Evolutionary conservation across 2,113 vertebrate genomes (phyloP), one percentile per base, ranked within the genome.

Genomic region (Bubo blakistoni): DNA sequence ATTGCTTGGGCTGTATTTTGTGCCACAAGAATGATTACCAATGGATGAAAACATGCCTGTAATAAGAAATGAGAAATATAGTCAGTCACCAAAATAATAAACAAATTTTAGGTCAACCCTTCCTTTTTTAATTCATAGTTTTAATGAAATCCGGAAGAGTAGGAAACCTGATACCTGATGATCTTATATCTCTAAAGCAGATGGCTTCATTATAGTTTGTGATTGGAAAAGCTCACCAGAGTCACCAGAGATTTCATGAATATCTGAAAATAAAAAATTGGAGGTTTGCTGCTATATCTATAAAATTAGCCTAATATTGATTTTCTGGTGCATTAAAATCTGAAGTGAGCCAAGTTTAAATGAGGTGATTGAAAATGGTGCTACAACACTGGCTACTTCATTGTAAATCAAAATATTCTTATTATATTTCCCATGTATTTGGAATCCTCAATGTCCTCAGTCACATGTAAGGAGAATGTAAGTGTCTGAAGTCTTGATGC

Each of bases 321-420:
- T 97, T 97, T 97, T 96, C 63, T 95, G 27, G 57, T 91, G 80
- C 94, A 97, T 96, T 97, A 96, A 97, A 97, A 95, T 91, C 57
- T 81, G 61, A 97, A 96, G 58, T 47, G 71, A 97, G 59, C 13
- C 74, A 92, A 96, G 65, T 93, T 96, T 86, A 95, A 92, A 90
- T 30, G 16, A 83, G 34, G 77, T 95, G 72, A 88, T 70, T 93
- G 71, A 95, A 97, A 96, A 97, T 40, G 96, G 90, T 92, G 70
- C 78, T 95, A 80, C 9, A 59, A 54, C 87, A 65, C 26, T 73
- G 77, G 90, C 49, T 96, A 77, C 66, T 94, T 92, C 71, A 83
- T 38, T 73, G 57, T 70, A 93, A 97, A 95, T 87, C 81, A 97
- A 97, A 97, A 94, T 81, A 93, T 88, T 96, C 67, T 96, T 91